These are phyloP conservation scores for Pantala flavescens DNA, from an alignment of 1,140 invertebrate species.

Conservation along the genomic window DNA sequence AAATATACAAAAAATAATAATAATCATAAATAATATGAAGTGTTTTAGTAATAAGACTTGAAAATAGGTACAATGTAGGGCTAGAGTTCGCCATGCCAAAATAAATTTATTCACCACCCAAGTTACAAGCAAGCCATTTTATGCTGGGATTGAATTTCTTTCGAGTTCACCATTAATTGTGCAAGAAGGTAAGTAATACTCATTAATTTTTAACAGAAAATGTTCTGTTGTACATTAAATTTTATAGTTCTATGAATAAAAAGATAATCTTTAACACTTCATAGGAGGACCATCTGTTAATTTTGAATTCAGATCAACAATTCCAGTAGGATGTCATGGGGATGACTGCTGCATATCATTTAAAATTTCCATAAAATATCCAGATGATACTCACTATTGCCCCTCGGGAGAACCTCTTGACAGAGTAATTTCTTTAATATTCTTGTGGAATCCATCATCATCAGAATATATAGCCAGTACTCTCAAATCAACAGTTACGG, in stretches of 20 bases:
- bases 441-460: no score
- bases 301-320: conserved; percentile 15
- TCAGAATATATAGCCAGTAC: no score
- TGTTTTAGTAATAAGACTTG: no score
- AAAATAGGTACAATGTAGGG: conserved; percentile 24
- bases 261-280: not conserved
- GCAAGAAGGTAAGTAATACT: conserved; percentile 22
- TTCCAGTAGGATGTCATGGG: not conserved
- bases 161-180: conserved; percentile 15
- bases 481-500: no score
- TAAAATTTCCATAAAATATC: not conserved
- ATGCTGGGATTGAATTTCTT: conserved; percentile 23
- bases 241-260: not conserved
- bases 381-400: conserved; percentile 13
- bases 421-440: not conserved
- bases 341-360: conserved; percentile 6
- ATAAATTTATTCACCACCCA: conserved; percentile 26
- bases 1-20: no score
- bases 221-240: not conserved
- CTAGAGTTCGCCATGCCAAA: conserved; percentile 24
- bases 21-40: no score
- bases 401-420: not conserved
- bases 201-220: not conserved
- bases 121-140: conserved; percentile 25
- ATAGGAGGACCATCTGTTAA: conserved; percentile 7